Evolutionary conservation across 2,113 vertebrate species (phyloP), one percentile per base, ranked within the genome.

Genomic region (Pseudolaguvia tuberculata): DNA sequence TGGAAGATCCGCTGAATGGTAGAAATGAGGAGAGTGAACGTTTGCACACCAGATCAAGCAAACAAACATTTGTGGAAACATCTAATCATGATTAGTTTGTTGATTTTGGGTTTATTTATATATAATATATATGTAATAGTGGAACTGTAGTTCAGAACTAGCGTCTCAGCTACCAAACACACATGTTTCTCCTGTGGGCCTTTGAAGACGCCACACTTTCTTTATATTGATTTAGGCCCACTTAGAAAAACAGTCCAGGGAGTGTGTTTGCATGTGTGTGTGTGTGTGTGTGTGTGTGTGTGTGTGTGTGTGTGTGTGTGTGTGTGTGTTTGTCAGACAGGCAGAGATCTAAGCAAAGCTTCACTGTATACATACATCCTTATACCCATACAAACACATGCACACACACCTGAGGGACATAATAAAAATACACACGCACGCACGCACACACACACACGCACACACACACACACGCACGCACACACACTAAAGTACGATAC

Each of bases 201-300:
- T 90, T 85, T 85, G 84, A 87, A 86, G 82, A 85, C 82, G 83
- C 84, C 80, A 83, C 79, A 85, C 86, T 86, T 77, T 82, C 27
- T 70, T 73, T 82, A 79, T 89, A 90, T 90, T 84, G 88, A 89
- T 89, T 80, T 63, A 74, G 73, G 76, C 76, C 84, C 82, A 83
- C 86, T 87, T 86, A 83, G 71, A 86, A 88, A 86, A 85, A 83
- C 87, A 87, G 84, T 82, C 79, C 35, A 81, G 62, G 58, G 67
- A 50, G 27, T 21, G 67, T 80, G 65, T 57, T 74, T 76, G 52
- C 47, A 25, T 72, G 27, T 12, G 21, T n/a, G n/a, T n/a, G n/a
- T n/a, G n/a, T n/a, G n/a, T n/a, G n/a, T n/a, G n/a, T n/a, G n/a
- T n/a, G n/a, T n/a, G n/a, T n/a, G n/a, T n/a, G n/a, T n/a, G n/a